phyloP scores from a whole-genome alignment of 2,113 vertebrate genomes.

The Cyphomyrus plagiostoma region DNA sequence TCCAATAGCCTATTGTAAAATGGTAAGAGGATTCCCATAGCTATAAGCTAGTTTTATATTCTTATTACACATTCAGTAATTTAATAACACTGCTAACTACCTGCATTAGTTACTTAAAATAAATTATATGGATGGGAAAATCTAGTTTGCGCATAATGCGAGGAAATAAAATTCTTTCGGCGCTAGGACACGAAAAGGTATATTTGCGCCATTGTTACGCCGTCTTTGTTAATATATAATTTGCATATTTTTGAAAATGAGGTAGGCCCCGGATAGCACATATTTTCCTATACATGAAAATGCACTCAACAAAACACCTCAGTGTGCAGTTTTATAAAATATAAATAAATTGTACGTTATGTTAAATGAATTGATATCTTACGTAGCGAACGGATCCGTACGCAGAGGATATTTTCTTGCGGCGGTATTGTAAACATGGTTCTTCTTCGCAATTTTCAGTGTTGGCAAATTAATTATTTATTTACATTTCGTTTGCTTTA shows the following conservation, averaged over 20 bases:
- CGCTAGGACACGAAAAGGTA: slow-evolving; percentile 34
- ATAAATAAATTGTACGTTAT: neutral
- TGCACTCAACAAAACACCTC: neutral
- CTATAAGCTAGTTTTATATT: neutral
- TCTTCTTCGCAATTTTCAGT: slow-evolving; percentile 1
- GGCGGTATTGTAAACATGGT: neutral
- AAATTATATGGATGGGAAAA: neutral
- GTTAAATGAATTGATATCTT: neutral
- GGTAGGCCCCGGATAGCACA: slow-evolving; percentile 31
- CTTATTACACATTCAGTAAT: neutral
- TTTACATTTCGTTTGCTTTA: neutral
- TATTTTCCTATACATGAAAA: slow-evolving; percentile 17
- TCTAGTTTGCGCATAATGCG: neutral
- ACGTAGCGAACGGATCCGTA: slow-evolving; percentile 10
- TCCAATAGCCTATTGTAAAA: neutral
- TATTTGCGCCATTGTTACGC: slow-evolving; percentile 70
- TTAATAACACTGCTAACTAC: neutral
- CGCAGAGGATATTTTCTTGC: neutral
- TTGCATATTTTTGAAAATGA: slow-evolving; percentile 69
- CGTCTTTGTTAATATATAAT: slow-evolving; percentile 78
- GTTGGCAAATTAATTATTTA: slow-evolving; percentile 9
- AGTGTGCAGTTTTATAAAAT: neutral
- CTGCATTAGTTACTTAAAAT: neutral
- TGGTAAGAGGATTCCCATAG: neutral
- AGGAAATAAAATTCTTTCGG: neutral